These are phyloP conservation scores for Agrotis segetum DNA, from an alignment of 2,888 invertebrate genomes.

Conservation along the genomic window DNA sequence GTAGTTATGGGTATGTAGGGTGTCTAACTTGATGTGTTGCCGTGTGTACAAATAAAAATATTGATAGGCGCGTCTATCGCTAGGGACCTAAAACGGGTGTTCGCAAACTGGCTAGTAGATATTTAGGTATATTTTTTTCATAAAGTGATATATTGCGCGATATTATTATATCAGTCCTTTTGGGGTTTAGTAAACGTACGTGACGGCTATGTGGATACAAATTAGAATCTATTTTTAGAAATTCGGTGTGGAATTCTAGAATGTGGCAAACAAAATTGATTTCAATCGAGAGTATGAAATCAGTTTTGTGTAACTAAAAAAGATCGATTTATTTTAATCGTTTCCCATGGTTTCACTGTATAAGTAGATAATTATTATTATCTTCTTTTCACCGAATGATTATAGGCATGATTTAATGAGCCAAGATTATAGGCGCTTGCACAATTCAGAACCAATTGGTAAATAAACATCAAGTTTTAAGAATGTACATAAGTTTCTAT, in stretches of 20 bases:
- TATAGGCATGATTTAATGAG: too few species aligned
- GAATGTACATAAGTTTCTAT: too few species aligned
- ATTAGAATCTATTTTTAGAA: constrained; percentile 42
- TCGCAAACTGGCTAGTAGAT: constrained; percentile 8
- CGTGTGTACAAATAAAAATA: constrained; percentile 37
- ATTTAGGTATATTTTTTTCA: constrained; percentile 17
- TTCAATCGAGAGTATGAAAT: constrained; percentile 1
- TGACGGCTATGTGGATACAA: constrained; percentile 16
- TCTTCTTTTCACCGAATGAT: too few species aligned
- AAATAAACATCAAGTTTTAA: too few species aligned
- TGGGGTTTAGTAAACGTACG: constrained; percentile 32
- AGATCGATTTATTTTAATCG: neutral
- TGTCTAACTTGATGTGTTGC: too few species aligned
- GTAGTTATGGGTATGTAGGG: too few species aligned
- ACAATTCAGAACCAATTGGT: too few species aligned
- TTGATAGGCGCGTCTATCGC: constrained; percentile 37
- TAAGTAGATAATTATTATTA: too few species aligned
- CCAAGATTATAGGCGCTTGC: too few species aligned
- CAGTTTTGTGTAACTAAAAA: neutral
- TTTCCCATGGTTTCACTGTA: too few species aligned
- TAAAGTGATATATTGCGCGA: constrained; percentile 47
- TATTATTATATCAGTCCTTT: constrained; percentile 35
- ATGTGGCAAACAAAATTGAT: neutral
- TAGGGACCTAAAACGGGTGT: constrained; percentile 42
- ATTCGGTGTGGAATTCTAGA: constrained; percentile 8